Evolutionary conservation across 2,888 invertebrate genomes (phyloP), one percentile per base, ranked within the genome.

Genomic region (Clostera curtula): DNA sequence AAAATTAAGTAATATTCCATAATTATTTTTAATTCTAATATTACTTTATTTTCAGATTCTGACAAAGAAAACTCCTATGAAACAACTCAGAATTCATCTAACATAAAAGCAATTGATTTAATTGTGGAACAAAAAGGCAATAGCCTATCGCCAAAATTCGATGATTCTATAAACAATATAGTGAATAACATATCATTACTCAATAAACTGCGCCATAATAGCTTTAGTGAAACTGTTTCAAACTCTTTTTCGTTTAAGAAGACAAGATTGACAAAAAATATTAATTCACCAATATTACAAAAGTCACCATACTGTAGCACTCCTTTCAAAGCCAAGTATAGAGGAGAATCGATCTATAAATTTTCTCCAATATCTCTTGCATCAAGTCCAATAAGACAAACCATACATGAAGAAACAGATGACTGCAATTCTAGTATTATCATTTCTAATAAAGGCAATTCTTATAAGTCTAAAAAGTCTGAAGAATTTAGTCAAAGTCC

Each of bases 241-340:
- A 52, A 50, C 31, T 43, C 40, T 18, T 35, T 37, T 16, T 53
- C 35, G 19, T 29, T 19, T 28, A 40, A 44, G 19, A 55, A 41
- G 29, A 51, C 56, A 37, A 60, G 56, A 49, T 33, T 64, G 25
- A 58, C 56, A 12, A 55, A 36, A 21, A 60, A 54, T 45, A 33
- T 49, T 25, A 43, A 57, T 22, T 57, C 61, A 17, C 57, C 65
- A 17, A 31, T 51, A 4, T 22, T 49, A 21, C 53, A 54, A 33
- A 59, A 49, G 25, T 75, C 77, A 1, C 76, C 76, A 16, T 43
- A 73, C 13, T 71, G 74, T 39, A 82, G 82, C 48, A 82, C 82
- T 17, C 82, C 82, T 29, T 74, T 72, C 27, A 63, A 57, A 50
- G 56, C 64, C 22, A 82, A 76, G 48, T 67, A 69, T 37, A 67